phyloP scores from a whole-genome alignment of 2,113 vertebrate species.

The Mixornis gularis region DNA sequence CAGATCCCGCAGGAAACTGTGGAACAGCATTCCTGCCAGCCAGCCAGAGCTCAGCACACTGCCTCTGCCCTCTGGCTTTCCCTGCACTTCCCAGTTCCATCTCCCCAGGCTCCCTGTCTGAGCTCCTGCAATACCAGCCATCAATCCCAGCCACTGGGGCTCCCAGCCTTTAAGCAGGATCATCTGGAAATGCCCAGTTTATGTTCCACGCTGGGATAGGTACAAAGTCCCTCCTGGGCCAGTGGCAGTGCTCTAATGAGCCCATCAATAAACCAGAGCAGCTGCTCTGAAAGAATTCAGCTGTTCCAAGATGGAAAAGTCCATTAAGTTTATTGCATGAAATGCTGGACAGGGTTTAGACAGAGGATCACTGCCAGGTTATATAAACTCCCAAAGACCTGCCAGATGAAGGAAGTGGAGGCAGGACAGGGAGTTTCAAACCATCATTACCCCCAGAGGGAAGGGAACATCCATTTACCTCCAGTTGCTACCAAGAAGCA shows the following conservation, averaged over 20 bases:
- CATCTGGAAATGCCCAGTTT: not conserved
- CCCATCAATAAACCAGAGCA: slow-evolving; percentile 90
- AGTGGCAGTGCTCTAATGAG: slow-evolving; percentile 80
- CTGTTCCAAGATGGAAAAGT: slow-evolving; percentile 75
- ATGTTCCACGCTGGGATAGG: slow-evolving; percentile 23
- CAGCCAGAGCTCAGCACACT: rapidly evolving
- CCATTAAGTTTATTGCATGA: slow-evolving; percentile 75
- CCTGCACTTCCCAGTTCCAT: rapidly evolving
- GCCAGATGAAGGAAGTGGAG: slow-evolving; percentile 7
- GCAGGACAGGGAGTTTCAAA: slow-evolving; percentile 5
- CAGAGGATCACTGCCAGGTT: slow-evolving; percentile 62
- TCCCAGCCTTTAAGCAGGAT: not conserved
- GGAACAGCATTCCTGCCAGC: not conserved
- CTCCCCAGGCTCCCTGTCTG: not conserved
- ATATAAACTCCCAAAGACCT: slow-evolving; percentile 54
- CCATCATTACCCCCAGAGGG: not conserved
- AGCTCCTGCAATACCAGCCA: not conserved
- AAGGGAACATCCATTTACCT: not conserved
- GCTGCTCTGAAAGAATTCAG: slow-evolving; percentile 87
- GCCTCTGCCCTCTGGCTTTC: too few relatives aligned
- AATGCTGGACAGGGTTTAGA: slow-evolving; percentile 64
- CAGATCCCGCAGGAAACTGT: rapidly evolving
- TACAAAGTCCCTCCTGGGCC: slow-evolving; percentile 69
- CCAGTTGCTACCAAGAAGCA: not conserved
- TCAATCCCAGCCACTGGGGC: rapidly evolving